phyloP scores from a whole-genome alignment of 2,797 vertebrate species.

The Eospalax fontanierii region DNA sequence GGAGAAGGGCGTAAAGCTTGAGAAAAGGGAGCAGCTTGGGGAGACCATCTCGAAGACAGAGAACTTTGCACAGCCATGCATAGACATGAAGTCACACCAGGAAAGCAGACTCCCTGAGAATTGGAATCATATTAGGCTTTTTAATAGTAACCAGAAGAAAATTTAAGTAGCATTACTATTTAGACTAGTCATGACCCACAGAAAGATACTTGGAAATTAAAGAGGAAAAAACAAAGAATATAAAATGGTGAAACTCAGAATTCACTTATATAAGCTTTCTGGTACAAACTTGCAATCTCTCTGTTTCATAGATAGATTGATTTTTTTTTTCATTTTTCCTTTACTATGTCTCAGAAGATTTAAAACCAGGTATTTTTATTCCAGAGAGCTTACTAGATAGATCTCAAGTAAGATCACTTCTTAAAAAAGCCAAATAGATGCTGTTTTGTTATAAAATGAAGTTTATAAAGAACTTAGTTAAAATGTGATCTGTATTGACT shows the following conservation, averaged over 20 bases:
- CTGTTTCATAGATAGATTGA: background rate
- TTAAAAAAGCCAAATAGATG: slow-evolving; percentile 31
- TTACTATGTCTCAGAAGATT: background rate
- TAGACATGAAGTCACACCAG: background rate
- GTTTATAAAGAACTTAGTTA: slow-evolving; percentile 18
- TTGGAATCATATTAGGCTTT: background rate
- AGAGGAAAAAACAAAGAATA: background rate
- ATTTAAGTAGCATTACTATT: background rate
- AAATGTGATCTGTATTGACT: background rate
- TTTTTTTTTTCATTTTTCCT: background rate
- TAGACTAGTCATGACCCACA: slow-evolving; percentile 41
- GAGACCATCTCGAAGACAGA: background rate
- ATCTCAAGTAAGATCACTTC: background rate
- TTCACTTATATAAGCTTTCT: background rate
- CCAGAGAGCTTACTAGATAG: slow-evolving; percentile 18
- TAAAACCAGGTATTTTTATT: slow-evolving; percentile 60
- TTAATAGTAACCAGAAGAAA: background rate
- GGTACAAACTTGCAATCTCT: background rate
- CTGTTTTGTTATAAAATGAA: slow-evolving; percentile 15
- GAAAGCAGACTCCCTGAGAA: background rate
- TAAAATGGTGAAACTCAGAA: slow-evolving; percentile 30
- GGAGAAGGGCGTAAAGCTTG: background rate
- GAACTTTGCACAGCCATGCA: background rate
- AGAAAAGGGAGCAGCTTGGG: background rate
- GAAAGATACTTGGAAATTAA: slow-evolving; percentile 13